phyloP scores from a whole-genome alignment of 2,113 vertebrate species.

The Cololabis saira region DNA sequence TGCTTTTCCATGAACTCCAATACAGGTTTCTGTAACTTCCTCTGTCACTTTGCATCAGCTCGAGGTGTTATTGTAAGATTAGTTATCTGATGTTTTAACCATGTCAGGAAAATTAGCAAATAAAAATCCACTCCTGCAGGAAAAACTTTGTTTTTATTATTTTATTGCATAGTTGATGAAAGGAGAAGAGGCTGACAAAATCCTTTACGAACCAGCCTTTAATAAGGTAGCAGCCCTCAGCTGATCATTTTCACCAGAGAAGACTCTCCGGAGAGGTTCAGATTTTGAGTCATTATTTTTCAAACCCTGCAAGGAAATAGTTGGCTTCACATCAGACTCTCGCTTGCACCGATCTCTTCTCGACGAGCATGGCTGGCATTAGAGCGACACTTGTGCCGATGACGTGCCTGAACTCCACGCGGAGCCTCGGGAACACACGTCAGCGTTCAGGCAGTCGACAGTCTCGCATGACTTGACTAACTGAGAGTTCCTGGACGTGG shows the following conservation, averaged over 20 bases:
- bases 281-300: background rate
- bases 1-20: no score
- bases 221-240: conserved; percentile 9
- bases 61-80: no score
- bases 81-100: no score
- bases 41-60: no score
- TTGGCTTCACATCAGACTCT: background rate
- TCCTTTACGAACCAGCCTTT: background rate
- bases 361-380: background rate
- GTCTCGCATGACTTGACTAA: conserved; percentile 42
- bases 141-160: no score
- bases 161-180: background rate
- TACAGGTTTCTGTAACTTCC: no score
- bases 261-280: no score
- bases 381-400: background rate
- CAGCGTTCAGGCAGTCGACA: conserved; percentile 14
- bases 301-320: background rate
- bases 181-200: background rate
- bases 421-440: conserved; percentile 2
- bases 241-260: conserved; percentile 11
- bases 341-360: background rate
- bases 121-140: no score
- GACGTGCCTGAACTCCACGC: background rate
- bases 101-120: no score
- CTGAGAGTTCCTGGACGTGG: conserved; percentile 60